Percentiles rank a stretch among this genome's conserved stretches.
phyloP scores from a whole-genome alignment of 2,888 invertebrate species.

The Dorcus hopei region DNA sequence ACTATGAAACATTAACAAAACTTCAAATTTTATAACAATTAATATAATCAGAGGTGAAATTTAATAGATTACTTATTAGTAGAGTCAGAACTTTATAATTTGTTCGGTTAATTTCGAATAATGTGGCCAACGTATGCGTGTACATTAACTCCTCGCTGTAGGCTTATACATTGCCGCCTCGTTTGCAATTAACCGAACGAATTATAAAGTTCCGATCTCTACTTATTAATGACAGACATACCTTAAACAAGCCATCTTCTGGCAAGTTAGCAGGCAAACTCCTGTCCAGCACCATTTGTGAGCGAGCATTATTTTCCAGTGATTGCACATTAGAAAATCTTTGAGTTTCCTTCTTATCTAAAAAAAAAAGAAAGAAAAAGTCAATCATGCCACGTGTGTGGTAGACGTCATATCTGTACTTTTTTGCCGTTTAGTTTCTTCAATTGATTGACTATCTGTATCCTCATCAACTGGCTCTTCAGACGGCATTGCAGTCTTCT shows the following conservation, averaged over 20 bases:
- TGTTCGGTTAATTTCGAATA: too few relatives aligned
- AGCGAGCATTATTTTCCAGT: not conserved
- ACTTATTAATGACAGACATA: conserved; percentile 30
- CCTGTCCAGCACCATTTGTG: conserved; percentile 34
- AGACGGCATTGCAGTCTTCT: not conserved
- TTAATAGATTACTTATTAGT: too few relatives aligned
- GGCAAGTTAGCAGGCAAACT: conserved; percentile 48
- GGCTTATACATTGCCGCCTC: too few relatives aligned
- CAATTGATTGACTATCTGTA: not conserved
- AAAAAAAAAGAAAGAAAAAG: not conserved
- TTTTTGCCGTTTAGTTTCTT: not conserved
- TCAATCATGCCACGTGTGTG: too few relatives aligned
- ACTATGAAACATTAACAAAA: too few relatives aligned
- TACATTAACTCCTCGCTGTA: too few relatives aligned
- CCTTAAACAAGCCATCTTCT: conserved; percentile 64
- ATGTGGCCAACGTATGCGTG: too few relatives aligned
- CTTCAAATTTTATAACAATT: too few relatives aligned
- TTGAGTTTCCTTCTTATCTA: not conserved
- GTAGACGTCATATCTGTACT: not conserved
- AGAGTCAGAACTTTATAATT: too few relatives aligned
- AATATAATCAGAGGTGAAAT: too few relatives aligned
- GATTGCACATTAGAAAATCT: not conserved
- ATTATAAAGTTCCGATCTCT: too few relatives aligned
- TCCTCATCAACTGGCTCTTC: not conserved
- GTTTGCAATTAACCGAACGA: too few relatives aligned